Conservation (phyloP, 2,888 invertebrate genomes). For the Amorpha juglandis region DNA sequence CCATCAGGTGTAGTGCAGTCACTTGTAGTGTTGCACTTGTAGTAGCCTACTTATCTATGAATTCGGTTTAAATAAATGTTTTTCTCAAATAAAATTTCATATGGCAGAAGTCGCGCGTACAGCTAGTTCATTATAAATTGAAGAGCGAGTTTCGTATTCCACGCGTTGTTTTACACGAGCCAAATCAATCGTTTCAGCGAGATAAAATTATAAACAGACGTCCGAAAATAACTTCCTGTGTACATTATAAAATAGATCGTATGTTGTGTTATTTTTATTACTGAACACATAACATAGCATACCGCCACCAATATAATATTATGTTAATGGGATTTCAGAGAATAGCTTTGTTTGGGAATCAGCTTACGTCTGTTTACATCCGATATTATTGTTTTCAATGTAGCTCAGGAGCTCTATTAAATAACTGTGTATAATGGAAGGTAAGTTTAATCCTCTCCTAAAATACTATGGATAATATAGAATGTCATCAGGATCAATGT, state of each 20-base stretch:
- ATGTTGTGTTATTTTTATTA: constrained; percentile 22
- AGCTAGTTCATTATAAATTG: too few relatives aligned
- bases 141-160: not conserved
- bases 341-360: not conserved
- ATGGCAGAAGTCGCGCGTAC: not conserved
- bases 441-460: too few relatives aligned
- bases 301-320: not conserved
- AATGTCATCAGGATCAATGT: too few relatives aligned
- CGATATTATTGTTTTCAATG: not conserved
- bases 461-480: too few relatives aligned
- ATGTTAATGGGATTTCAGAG: constrained; percentile 42
- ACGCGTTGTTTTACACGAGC: not conserved
- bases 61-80: too few relatives aligned
- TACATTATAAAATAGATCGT: constrained; percentile 24
- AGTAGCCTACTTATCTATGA: too few relatives aligned
- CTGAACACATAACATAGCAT: not conserved
- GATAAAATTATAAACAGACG: constrained; percentile 24
- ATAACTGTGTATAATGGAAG: too few relatives aligned
- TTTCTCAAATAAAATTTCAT: too few relatives aligned
- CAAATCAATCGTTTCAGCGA: constrained; percentile 19
- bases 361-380: not conserved
- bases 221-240: constrained; percentile 24
- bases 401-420: too few relatives aligned
- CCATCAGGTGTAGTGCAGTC: too few relatives aligned
- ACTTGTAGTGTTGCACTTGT: too few relatives aligned